phyloP scores from a whole-genome alignment of 2,797 vertebrate genomes.

The Falco columbarius region DNA sequence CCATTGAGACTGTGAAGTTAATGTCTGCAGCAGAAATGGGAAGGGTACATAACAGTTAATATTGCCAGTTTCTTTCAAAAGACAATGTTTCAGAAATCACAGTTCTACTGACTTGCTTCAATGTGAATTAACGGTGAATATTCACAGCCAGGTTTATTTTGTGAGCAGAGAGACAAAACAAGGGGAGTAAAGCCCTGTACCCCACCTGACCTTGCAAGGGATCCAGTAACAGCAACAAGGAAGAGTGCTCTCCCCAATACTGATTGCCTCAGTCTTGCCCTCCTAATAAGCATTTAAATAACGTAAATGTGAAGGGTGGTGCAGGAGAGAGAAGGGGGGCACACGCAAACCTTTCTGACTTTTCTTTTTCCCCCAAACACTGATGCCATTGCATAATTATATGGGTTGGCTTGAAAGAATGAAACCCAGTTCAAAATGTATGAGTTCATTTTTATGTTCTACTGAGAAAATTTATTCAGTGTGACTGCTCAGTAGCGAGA shows the following conservation, averaged over 20 bases:
- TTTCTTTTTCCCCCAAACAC: slow-evolving; percentile 46
- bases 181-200: neutral
- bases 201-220: slow-evolving; percentile 45
- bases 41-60: neutral
- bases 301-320: slow-evolving; percentile 53
- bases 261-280: neutral
- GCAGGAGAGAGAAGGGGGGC: slow-evolving; percentile 1
- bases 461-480: slow-evolving; percentile 86
- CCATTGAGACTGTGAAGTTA: neutral
- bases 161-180: slow-evolving; percentile 3
- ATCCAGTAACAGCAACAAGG: neutral
- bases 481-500: slow-evolving; percentile 83
- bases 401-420: slow-evolving; percentile 76
- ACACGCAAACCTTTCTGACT: slow-evolving; percentile 58
- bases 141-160: neutral
- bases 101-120: neutral
- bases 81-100: neutral
- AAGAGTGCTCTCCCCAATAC: neutral
- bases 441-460: slow-evolving; percentile 85
- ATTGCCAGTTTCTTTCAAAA: neutral
- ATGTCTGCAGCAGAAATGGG: neutral
- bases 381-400: slow-evolving; percentile 76
- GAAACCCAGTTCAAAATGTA: slow-evolving; percentile 80
- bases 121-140: slow-evolving; percentile 13
- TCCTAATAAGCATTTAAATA: slow-evolving; percentile 68